These are phyloP conservation scores for Cichladusa arquata DNA, from an alignment of 2,113 vertebrate species.

Conservation along the genomic window DNA sequence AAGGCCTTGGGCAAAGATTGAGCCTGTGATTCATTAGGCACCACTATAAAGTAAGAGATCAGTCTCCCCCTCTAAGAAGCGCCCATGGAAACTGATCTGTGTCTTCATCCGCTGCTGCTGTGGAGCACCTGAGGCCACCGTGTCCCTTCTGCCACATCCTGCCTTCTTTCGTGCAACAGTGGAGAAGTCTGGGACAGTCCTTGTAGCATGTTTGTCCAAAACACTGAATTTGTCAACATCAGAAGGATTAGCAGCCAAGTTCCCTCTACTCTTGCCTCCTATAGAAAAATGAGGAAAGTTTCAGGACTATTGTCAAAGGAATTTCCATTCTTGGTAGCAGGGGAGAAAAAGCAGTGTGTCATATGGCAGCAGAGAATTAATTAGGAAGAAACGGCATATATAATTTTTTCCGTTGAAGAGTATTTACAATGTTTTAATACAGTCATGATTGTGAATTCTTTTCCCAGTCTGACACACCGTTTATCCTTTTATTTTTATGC, in stretches of 20 bases:
- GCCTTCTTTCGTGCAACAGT: not conserved
- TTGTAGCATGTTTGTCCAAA: not conserved
- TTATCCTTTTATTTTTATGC: not conserved
- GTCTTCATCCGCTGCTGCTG: not conserved
- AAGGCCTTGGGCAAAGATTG: not conserved
- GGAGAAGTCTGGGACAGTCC: not conserved
- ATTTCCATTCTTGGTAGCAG: not conserved
- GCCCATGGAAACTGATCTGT: not conserved
- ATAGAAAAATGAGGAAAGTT: not conserved
- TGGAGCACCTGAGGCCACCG: fast-evolving
- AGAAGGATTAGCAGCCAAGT: not conserved
- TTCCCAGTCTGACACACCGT: not conserved
- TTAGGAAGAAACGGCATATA: not conserved
- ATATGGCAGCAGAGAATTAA: not conserved
- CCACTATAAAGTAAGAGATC: not conserved
- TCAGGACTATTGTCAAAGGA: not conserved
- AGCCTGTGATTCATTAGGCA: not conserved
- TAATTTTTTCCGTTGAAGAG: not conserved
- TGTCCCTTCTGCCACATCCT: not conserved
- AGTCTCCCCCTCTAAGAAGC: not conserved
- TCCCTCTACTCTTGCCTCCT: not conserved
- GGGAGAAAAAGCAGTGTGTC: not conserved
- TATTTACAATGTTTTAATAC: not conserved
- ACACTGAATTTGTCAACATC: not conserved
- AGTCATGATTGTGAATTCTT: not conserved